Evolutionary conservation across 2,888 invertebrate species (phyloP).

Genomic region (Nebria brevicollis): DNA sequence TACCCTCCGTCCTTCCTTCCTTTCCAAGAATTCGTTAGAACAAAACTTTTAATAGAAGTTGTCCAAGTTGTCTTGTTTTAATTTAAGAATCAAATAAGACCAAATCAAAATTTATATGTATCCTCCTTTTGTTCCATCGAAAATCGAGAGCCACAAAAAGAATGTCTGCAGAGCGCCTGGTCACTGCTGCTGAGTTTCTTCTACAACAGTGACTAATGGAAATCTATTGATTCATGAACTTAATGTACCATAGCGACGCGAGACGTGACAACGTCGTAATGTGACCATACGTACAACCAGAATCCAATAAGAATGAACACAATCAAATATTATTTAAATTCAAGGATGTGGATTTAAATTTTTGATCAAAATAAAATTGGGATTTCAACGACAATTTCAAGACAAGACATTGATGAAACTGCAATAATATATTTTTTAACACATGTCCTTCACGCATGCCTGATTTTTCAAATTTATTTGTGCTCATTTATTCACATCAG

Average conservation of each 20-base stretch:
- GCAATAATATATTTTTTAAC: no score
- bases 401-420: no score
- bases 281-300: neutral
- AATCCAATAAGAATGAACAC: neutral
- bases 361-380: no score
- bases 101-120: conserved; percentile 8
- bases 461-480: no score
- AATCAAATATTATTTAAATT: no score
- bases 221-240: conserved; percentile 39
- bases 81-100: conserved; percentile 7
- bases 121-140: conserved; percentile 15
- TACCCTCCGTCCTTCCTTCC: neutral
- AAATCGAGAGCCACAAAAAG: conserved; percentile 3
- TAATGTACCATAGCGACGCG: conserved; percentile 27
- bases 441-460: no score
- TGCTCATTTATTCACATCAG: no score
- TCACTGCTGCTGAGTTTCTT: neutral
- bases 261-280: conserved; percentile 17
- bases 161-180: conserved; percentile 11
- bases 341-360: no score
- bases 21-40: conserved; percentile 42
- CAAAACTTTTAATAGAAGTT: conserved; percentile 32
- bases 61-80: conserved; percentile 23
- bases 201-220: conserved; percentile 34
- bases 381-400: no score